A percentile compares a stretch with the other conserved stretches of the same genome.
phyloP scores from a whole-genome alignment of 2,113 vertebrate species.

The Podarcis raffonei region DNA sequence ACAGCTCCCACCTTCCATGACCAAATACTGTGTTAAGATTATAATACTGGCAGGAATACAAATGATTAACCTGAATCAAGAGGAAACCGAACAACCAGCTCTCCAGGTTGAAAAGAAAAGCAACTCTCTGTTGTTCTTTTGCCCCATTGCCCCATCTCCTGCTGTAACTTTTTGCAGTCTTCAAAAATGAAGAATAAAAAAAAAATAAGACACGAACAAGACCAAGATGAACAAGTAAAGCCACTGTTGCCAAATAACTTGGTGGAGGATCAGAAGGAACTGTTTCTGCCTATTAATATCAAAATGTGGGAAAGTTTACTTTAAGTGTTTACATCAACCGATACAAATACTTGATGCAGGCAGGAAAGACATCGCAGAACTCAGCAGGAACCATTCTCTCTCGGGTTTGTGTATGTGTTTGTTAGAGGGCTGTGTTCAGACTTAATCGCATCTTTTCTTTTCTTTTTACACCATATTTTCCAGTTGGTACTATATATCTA shows the following conservation, averaged over 20 bases:
- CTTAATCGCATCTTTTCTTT: slow-evolving; percentile 1
- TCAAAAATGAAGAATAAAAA: neutral
- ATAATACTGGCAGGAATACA: neutral
- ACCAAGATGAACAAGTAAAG: neutral
- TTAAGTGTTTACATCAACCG: slow-evolving; percentile 26
- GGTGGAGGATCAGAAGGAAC: slow-evolving; percentile 12
- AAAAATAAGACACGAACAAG: too few species aligned
- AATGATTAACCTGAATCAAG: neutral
- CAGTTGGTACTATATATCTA: slow-evolving; percentile 7
- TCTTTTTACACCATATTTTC: neutral
- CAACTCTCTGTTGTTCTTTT: neutral
- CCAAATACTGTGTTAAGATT: neutral
- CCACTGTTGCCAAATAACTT: neutral
- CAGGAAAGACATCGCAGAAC: neutral
- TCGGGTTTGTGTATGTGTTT: too few species aligned
- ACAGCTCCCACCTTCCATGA: too few species aligned
- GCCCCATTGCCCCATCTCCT: too few species aligned
- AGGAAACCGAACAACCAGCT: neutral
- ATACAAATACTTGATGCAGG: neutral
- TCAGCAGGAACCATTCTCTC: neutral
- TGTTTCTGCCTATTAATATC: slow-evolving; percentile 6
- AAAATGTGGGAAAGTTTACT: neutral
- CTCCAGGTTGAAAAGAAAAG: too few species aligned
- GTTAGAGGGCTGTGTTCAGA: neutral
- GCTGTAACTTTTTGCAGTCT: neutral